Conservation (phyloP, 2,797 vertebrate species). For the Labeo calbasu region DNA sequence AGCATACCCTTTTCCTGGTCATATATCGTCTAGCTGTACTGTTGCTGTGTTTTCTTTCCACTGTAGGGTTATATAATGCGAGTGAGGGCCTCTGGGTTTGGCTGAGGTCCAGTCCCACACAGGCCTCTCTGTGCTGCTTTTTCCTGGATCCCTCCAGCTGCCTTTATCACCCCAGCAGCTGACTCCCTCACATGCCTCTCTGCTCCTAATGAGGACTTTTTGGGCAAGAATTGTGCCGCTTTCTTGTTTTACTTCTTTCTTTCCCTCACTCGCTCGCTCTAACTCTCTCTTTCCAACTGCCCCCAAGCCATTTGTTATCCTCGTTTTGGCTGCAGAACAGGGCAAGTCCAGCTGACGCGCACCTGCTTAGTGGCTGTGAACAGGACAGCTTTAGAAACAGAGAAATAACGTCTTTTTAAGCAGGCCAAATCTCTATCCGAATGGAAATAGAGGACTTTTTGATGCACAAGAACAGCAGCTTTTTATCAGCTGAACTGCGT, state of each 20-base stretch:
- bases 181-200: constrained; percentile 55
- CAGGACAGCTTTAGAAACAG: constrained; percentile 57
- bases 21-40: constrained; percentile 47
- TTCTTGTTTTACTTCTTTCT: constrained; percentile 41
- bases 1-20: constrained; percentile 53
- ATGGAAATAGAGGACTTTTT: constrained; percentile 49
- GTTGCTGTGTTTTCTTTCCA: constrained; percentile 56
- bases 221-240: constrained; percentile 51
- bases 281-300: constrained; percentile 29
- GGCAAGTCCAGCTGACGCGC: constrained; percentile 63
- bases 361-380: constrained; percentile 62
- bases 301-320: constrained; percentile 57
- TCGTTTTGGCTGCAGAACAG: constrained; percentile 55
- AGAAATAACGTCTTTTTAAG: constrained; percentile 45
- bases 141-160: constrained; percentile 57
- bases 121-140: constrained; percentile 61
- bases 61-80: constrained; percentile 64
- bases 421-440: constrained; percentile 29
- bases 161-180: constrained; percentile 58
- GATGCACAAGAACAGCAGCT: constrained; percentile 27
- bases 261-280: constrained; percentile 5
- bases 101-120: constrained; percentile 61
- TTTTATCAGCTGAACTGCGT: constrained; percentile 36
- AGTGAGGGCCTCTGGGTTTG: constrained; percentile 57
- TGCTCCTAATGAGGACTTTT: constrained; percentile 57